Evolutionary conservation across 2,113 vertebrate species (phyloP), one percentile per base, ranked within the genome.

Genomic region (Paramormyrops kingsleyae): DNA sequence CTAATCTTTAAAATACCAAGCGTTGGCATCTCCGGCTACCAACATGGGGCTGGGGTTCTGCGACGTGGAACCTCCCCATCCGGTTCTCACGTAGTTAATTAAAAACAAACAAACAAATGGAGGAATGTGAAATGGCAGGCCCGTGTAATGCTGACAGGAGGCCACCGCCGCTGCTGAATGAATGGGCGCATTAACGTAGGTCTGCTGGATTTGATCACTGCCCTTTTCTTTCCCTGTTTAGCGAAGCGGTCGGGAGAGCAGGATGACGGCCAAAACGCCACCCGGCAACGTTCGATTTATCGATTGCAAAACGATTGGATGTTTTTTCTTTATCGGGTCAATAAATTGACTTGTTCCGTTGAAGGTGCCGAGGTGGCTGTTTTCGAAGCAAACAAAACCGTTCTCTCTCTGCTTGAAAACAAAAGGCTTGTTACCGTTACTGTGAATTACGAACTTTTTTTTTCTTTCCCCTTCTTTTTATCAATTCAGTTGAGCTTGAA

Each of bases 1-100:
- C 91, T 95, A 95, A 96, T 95, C 95, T 94, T 92, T 92, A 93
- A 95, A 94, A 92, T 92, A 91, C 92, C 93, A 94, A 95, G 91
- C 93, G 94, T 92, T 90, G 90, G 91, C 35, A 44, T 66, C 19
- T 47, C 15, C 9, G 27, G 9, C 31, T 39, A 17, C 66, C 47
- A 21, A 50, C 39, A 42, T 91, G 70, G 91, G 83, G 91, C 90
- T 21, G 46, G 88, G 3, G 91, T 91, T 90, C 66, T 27, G 77
- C 44, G 42, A 47, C 3, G 21, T 27, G 39, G 21, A 56, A 88
- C 50, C 19, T 86, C 47, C 50, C 50, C 27, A 5, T 39, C 12
- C 13, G 85, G 10, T 53, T 24, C 9, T 88, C 35, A 24, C 19
- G 42, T 39, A 24, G 9, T 39, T 62, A 42, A 88, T 85, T 85